These are phyloP conservation scores for Acleris emargana DNA, from an alignment of 2,888 invertebrate genomes.

Conservation along the genomic window DNA sequence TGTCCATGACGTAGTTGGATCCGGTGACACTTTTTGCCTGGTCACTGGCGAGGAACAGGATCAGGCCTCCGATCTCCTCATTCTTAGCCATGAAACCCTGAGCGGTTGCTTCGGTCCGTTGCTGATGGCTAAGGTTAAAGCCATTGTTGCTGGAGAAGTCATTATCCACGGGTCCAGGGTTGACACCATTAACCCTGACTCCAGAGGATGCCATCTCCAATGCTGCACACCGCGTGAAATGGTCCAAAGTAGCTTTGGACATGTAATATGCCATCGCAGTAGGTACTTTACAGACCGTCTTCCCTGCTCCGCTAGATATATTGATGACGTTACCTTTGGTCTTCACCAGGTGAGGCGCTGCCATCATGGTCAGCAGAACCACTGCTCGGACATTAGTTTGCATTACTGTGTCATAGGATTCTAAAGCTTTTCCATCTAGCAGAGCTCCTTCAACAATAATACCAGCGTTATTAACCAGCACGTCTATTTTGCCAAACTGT, in stretches of 20 bases:
- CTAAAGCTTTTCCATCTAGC: conserved; percentile 44
- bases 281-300: conserved; percentile 17
- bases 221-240: conserved; percentile 88
- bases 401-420: conserved; percentile 50
- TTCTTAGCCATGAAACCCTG: conserved; percentile 21
- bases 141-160: conserved; percentile 21
- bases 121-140: background rate
- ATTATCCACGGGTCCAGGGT: conserved; percentile 68
- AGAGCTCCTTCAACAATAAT: conserved; percentile 40
- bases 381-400: conserved; percentile 51
- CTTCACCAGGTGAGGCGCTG: conserved; percentile 50
- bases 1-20: conserved; percentile 31
- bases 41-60: conserved; percentile 28
- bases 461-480: conserved; percentile 58
- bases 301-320: conserved; percentile 51
- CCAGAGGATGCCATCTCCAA: conserved; percentile 82
- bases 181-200: conserved; percentile 87
- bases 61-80: conserved; percentile 24
- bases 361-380: conserved; percentile 48
- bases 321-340: conserved; percentile 59
- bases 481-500: conserved; percentile 52
- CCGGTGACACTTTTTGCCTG: conserved; percentile 33
- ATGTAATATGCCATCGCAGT: conserved; percentile 78
- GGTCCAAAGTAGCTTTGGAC: conserved; percentile 89
- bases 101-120: background rate